phyloP scores from a whole-genome alignment of 1,140 invertebrate species.

The Temnothorax curvispinosus region DNA sequence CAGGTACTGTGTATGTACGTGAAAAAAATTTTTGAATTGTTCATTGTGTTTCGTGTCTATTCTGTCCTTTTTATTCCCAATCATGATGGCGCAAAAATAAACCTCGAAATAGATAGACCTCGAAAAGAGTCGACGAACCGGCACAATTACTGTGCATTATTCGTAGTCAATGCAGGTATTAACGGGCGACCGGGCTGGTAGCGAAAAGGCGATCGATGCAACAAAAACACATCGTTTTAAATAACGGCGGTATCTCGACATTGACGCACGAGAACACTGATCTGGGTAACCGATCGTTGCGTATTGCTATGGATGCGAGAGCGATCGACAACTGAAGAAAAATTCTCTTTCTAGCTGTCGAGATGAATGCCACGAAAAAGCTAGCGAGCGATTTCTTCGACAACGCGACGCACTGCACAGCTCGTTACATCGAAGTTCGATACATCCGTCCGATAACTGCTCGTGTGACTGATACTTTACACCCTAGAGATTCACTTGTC shows the following conservation, averaged over 20 bases:
- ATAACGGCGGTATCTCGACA: neutral
- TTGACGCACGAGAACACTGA: slow-evolving; percentile 10
- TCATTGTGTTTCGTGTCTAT: neutral
- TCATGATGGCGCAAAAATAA: neutral
- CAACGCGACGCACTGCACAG: neutral
- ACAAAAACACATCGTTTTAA: slow-evolving; percentile 49
- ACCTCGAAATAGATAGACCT: neutral
- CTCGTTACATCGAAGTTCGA: slow-evolving; percentile 58
- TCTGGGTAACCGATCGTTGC: neutral
- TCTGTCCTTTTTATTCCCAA: neutral
- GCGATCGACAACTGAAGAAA: neutral
- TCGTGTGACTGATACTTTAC: slow-evolving; percentile 30
- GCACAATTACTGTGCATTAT: slow-evolving; percentile 18
- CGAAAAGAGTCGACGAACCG: slow-evolving; percentile 17
- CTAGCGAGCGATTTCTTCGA: slow-evolving; percentile 12
- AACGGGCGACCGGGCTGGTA: neutral
- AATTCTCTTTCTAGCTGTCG: neutral
- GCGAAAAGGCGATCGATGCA: neutral
- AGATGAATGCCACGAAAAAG: slow-evolving; percentile 6
- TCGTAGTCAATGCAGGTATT: slow-evolving; percentile 1
- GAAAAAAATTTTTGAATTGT: neutral
- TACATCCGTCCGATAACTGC: slow-evolving; percentile 47
- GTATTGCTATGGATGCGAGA: neutral
- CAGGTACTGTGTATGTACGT: neutral
- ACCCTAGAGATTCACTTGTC: slow-evolving; percentile 52